These are phyloP conservation scores for Cervus canadensis DNA, from an alignment of 2,113 vertebrate genomes.

Conservation along the genomic window DNA sequence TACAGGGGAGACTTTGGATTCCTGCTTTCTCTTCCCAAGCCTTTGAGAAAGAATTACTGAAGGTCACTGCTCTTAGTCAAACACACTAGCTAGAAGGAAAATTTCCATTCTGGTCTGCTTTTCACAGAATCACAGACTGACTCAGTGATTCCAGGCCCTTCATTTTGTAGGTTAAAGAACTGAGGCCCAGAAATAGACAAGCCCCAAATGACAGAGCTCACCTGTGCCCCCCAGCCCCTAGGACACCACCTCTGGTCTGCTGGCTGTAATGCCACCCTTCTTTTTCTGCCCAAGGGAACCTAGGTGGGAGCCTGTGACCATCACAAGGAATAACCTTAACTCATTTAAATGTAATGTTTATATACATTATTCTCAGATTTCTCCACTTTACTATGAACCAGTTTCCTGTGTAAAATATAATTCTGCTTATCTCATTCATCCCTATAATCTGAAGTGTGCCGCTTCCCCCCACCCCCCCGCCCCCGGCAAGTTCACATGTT, in stretches of 20 bases:
- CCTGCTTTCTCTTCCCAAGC: neutral
- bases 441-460: neutral
- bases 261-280: neutral
- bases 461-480: no score
- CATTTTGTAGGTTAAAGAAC: neutral
- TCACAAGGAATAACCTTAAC: neutral
- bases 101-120: neutral
- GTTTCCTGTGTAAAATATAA: neutral
- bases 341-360: neutral
- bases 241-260: neutral
- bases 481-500: neutral
- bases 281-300: neutral
- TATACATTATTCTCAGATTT: neutral
- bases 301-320: accelerated
- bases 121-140: neutral
- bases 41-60: neutral
- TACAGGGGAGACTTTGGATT: neutral
- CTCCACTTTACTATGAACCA: neutral
- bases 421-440: neutral
- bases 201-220: neutral
- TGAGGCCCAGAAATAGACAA: neutral
- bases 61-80: neutral
- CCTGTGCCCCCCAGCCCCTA: neutral
- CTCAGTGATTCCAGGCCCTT: neutral
- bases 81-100: neutral